phyloP scores from a whole-genome alignment of 2,888 invertebrate species.

The Zaprionus lineosus region DNA sequence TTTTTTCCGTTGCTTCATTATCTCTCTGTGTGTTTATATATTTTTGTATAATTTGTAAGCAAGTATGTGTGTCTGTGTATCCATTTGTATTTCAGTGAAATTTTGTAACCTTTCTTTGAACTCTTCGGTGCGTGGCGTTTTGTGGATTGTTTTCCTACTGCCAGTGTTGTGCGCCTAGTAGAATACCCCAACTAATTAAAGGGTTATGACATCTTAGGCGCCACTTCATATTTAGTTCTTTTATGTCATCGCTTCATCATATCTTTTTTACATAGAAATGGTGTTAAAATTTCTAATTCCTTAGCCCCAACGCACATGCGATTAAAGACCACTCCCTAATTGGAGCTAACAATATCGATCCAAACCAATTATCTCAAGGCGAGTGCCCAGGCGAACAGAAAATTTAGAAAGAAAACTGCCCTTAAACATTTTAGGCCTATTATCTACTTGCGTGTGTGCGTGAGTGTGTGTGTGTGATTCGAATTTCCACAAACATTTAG shows the following conservation, averaged over 20 bases:
- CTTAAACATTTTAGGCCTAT: constrained; percentile 33
- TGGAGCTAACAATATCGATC: too few relatives aligned
- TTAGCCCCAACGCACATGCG: constrained; percentile 14
- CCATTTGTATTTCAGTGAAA: constrained; percentile 11
- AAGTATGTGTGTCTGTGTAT: constrained; percentile 3
- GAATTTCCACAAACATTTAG: too few relatives aligned
- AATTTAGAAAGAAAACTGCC: constrained; percentile 28
- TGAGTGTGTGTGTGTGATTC: constrained; percentile 13
- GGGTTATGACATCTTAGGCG: constrained; percentile 77
- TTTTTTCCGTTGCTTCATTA: constrained; percentile 27
- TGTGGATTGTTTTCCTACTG: constrained; percentile 39
- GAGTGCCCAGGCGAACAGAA: constrained; percentile 73
- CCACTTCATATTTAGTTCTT: constrained; percentile 70
- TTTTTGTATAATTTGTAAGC: background rate
- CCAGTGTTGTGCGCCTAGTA: constrained; percentile 75
- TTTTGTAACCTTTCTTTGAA: constrained; percentile 30
- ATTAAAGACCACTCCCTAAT: constrained; percentile 6
- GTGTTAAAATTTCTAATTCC: too few relatives aligned
- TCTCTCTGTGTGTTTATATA: constrained; percentile 8
- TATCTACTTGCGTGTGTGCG: constrained; percentile 3
- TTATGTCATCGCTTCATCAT: too few relatives aligned
- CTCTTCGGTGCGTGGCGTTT: constrained; percentile 8
- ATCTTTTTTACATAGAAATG: too few relatives aligned
- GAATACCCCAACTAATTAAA: constrained; percentile 82
- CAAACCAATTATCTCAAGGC: constrained; percentile 81